Conservation (phyloP, 2,888 invertebrate genomes). For the Orchesellides sinensis region DNA sequence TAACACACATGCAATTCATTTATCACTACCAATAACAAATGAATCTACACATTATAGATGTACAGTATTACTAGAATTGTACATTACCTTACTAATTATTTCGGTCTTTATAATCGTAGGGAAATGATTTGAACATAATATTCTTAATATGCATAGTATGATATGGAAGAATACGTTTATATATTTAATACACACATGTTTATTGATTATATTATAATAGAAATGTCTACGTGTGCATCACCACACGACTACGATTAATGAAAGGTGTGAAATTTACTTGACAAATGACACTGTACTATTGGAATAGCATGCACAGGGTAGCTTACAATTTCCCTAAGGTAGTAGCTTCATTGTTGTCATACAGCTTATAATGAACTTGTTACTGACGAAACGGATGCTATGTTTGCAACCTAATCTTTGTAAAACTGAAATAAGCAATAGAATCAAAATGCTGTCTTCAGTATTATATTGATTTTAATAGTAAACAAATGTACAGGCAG, state of each 20-base stretch:
- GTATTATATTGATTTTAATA: not conserved
- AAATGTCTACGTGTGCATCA: slow-evolving; percentile 41
- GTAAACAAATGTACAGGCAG: too few species aligned
- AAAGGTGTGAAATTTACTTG: slow-evolving; percentile 59
- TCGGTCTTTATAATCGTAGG: not conserved
- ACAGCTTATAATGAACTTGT: not conserved
- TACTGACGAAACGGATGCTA: not conserved
- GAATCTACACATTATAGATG: slow-evolving; percentile 4
- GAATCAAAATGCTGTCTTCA: not conserved
- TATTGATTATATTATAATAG: slow-evolving; percentile 33
- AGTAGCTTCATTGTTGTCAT: too few species aligned
- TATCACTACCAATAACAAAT: slow-evolving; percentile 9
- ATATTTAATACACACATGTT: not conserved
- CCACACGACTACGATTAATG: slow-evolving; percentile 2
- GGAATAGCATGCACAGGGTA: not conserved
- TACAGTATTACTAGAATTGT: not conserved
- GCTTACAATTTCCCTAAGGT: not conserved
- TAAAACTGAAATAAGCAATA: not conserved
- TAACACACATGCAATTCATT: slow-evolving; percentile 1
- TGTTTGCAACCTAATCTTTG: not conserved
- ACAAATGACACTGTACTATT: slow-evolving; percentile 50
- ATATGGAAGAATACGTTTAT: not conserved
- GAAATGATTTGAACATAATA: not conserved
- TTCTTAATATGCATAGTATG: not conserved
- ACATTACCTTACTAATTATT: not conserved